Evolutionary conservation across 2,888 invertebrate genomes (phyloP).

Genomic region (Mimumesa dahlbomi): DNA sequence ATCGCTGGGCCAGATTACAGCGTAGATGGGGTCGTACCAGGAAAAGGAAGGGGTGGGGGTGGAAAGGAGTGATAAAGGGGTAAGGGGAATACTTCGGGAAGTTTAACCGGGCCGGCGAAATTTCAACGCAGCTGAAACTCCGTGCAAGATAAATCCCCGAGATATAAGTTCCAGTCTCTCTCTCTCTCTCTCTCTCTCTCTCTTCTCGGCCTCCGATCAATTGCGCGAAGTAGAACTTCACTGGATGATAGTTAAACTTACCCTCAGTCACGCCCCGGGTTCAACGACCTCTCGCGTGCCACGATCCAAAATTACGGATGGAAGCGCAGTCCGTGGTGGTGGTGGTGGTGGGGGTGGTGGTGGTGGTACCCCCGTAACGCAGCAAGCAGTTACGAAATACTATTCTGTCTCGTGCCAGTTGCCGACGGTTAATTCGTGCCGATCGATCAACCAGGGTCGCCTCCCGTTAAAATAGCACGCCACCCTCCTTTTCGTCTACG

Average conservation of each 20-base stretch:
- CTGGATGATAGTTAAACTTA: slow-evolving; percentile 48
- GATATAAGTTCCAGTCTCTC: slow-evolving; percentile 7
- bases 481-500: slow-evolving; percentile 50
- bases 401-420: slow-evolving; percentile 25
- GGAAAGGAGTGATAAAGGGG: neutral
- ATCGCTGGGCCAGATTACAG: neutral
- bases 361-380: too few species aligned
- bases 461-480: slow-evolving; percentile 56
- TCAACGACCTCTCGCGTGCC: slow-evolving; percentile 60
- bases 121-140: neutral
- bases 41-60: too few species aligned
- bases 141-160: slow-evolving; percentile 29
- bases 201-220: slow-evolving; percentile 52
- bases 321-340: slow-evolving; percentile 26
- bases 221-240: slow-evolving; percentile 49
- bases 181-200: too few species aligned
- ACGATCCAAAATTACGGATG: slow-evolving; percentile 50
- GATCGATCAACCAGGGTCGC: slow-evolving; percentile 61
- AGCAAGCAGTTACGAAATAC: slow-evolving; percentile 31
- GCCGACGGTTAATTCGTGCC: slow-evolving; percentile 42
- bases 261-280: slow-evolving; percentile 51
- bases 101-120: slow-evolving; percentile 3
- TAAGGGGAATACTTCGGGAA: neutral
- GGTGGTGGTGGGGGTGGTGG: too few species aligned
- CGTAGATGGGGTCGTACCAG: neutral